phyloP scores from a whole-genome alignment of 2,113 vertebrate species.

The Grus americana region DNA sequence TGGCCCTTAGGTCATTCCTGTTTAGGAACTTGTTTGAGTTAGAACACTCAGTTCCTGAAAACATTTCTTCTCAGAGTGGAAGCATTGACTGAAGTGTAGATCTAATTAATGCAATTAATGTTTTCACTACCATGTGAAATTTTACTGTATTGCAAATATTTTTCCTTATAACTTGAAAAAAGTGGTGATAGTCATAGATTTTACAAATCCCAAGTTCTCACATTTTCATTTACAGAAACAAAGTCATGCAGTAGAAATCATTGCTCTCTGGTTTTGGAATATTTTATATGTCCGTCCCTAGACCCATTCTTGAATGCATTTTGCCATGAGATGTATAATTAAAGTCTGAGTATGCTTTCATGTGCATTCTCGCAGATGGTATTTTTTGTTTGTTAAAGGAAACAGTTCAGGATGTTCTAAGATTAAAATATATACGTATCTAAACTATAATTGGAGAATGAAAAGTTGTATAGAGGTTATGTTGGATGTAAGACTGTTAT shows the following conservation, averaged over 20 bases:
- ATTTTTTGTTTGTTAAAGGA: slow-evolving; percentile 68
- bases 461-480: slow-evolving; percentile 53
- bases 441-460: slow-evolving; percentile 49
- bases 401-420: slow-evolving; percentile 66
- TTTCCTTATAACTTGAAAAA: slow-evolving; percentile 34
- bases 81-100: slow-evolving; percentile 41
- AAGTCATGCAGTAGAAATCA: slow-evolving; percentile 47
- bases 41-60: slow-evolving; percentile 25
- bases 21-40: slow-evolving; percentile 20
- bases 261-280: slow-evolving; percentile 17
- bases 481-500: slow-evolving; percentile 11
- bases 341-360: slow-evolving; percentile 63
- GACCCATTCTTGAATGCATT: slow-evolving; percentile 47
- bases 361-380: slow-evolving; percentile 68
- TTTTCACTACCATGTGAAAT: slow-evolving; percentile 15
- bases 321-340: slow-evolving; percentile 63
- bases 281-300: slow-evolving; percentile 44
- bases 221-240: slow-evolving; percentile 35
- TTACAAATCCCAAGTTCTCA: slow-evolving; percentile 33
- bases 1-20: slow-evolving; percentile 21
- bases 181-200: not conserved
- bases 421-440: slow-evolving; percentile 65
- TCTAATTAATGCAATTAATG: slow-evolving; percentile 41
- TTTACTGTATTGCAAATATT: slow-evolving; percentile 38
- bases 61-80: slow-evolving; percentile 28